A percentile compares a stretch with the other conserved stretches of the same genome.
These are phyloP conservation scores for Noctua fimbriata DNA, from an alignment of 2,888 invertebrate genomes.

Conservation along the genomic window DNA sequence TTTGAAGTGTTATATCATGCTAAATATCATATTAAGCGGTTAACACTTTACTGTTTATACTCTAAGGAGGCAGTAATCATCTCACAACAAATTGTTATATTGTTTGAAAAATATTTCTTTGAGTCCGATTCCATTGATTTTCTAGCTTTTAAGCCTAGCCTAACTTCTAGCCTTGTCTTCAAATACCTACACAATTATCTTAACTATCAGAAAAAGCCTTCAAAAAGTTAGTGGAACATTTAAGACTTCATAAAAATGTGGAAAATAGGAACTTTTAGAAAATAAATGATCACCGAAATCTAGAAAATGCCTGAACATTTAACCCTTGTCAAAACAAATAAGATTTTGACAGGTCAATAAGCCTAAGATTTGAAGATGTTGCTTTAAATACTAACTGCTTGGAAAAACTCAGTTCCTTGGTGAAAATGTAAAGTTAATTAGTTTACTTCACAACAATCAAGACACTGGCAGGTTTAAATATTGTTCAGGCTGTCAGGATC, in stretches of 20 bases:
- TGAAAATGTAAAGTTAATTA: not conserved
- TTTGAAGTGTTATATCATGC: not conserved
- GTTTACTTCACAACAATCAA: not conserved
- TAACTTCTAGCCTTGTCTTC: not conserved
- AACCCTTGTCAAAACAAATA: not conserved
- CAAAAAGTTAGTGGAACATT: not conserved
- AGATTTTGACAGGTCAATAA: not conserved
- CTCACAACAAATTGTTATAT: not conserved
- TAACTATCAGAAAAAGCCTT: not conserved
- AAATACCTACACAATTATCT: not conserved
- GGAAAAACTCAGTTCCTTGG: not conserved
- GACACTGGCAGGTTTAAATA: not conserved
- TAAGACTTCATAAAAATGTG: not conserved
- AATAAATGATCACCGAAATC: not conserved
- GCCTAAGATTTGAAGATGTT: not conserved
- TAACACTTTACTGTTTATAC: not conserved
- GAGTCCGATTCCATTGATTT: not conserved
- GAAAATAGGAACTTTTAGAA: not conserved
- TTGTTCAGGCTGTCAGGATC: not conserved
- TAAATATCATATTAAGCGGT: not conserved
- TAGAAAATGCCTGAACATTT: slow-evolving; percentile 3
- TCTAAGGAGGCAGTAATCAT: not conserved
- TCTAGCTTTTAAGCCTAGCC: not conserved
- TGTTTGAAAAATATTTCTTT: not conserved
- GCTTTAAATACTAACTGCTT: not conserved